Evolutionary conservation across 1,140 invertebrate species (phyloP).

Genomic region (Drosophila sulfurigaster): DNA sequence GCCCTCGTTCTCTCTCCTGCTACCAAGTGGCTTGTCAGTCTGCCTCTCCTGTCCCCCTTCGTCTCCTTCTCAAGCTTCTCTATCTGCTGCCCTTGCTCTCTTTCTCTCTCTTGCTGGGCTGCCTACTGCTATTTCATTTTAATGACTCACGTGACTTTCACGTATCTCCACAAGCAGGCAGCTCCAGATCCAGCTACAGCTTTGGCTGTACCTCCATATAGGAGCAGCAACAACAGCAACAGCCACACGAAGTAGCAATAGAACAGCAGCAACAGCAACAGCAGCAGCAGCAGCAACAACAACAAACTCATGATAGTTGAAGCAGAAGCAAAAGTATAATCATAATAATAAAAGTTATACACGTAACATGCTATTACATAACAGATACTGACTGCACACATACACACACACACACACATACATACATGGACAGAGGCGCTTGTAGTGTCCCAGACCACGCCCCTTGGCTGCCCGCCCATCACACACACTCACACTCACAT

Average conservation of each 20-base stretch:
- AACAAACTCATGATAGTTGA: slow-evolving; percentile 41
- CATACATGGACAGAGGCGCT: neutral
- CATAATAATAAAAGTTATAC: slow-evolving; percentile 83
- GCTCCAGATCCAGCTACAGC: slow-evolving; percentile 22
- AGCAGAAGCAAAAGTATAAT: slow-evolving; percentile 68
- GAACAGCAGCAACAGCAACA: neutral
- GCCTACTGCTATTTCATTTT: slow-evolving; percentile 76
- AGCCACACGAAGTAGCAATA: slow-evolving; percentile 14
- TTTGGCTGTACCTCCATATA: slow-evolving; percentile 29
- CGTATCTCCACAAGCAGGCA: slow-evolving; percentile 63
- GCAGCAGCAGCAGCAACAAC: slow-evolving; percentile 22
- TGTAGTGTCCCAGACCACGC: neutral
- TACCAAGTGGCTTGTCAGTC: no score
- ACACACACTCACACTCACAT: neutral
- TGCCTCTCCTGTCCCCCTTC: neutral
- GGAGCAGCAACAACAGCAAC: slow-evolving; percentile 13
- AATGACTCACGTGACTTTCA: slow-evolving; percentile 83
- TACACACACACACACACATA: slow-evolving; percentile 36
- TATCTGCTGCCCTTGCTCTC: neutral
- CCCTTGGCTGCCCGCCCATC: neutral
- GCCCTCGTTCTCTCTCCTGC: neutral
- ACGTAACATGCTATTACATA: slow-evolving; percentile 82
- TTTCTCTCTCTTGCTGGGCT: slow-evolving; percentile 28
- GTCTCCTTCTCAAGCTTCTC: neutral
- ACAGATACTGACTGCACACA: slow-evolving; percentile 54